phyloP scores from a whole-genome alignment of 2,888 invertebrate species.

The Phortica okadai region DNA sequence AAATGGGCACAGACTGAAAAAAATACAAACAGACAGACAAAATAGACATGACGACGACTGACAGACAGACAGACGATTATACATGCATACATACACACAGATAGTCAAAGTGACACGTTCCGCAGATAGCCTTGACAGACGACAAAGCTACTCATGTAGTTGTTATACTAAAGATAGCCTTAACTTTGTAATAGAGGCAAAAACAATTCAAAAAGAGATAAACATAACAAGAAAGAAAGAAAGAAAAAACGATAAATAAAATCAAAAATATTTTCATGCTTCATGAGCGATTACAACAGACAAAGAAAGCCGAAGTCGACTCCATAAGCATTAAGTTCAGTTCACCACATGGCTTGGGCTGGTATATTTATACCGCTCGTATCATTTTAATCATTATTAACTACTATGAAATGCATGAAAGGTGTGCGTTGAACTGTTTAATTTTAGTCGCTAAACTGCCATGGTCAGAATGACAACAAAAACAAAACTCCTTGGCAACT shows the following conservation, averaged over 20 bases:
- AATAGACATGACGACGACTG: slow-evolving; percentile 6
- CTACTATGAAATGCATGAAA: no score
- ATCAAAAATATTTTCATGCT: slow-evolving; percentile 27
- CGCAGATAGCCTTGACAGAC: slow-evolving; percentile 17
- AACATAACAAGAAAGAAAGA: slow-evolving; percentile 8
- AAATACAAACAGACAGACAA: slow-evolving; percentile 4
- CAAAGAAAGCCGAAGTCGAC: neutral
- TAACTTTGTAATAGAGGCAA: neutral
- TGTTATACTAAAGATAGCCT: neutral
- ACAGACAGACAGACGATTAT: slow-evolving; percentile 9
- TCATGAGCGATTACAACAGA: slow-evolving; percentile 2
- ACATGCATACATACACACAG: neutral
- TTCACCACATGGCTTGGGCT: neutral
- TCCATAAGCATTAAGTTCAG: neutral
- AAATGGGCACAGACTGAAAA: slow-evolving; percentile 22
- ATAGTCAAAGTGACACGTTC: neutral
- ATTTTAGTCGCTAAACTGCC: no score
- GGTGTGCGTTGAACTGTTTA: no score
- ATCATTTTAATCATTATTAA: neutral
- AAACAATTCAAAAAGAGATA: neutral
- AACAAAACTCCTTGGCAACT: neutral
- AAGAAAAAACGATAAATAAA: slow-evolving; percentile 1
- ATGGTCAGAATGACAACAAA: no score
- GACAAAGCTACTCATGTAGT: neutral
- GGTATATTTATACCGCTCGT: neutral